These are phyloP conservation scores for Mergus octosetaceus DNA, from an alignment of 2,797 vertebrate genomes.

Conservation along the genomic window DNA sequence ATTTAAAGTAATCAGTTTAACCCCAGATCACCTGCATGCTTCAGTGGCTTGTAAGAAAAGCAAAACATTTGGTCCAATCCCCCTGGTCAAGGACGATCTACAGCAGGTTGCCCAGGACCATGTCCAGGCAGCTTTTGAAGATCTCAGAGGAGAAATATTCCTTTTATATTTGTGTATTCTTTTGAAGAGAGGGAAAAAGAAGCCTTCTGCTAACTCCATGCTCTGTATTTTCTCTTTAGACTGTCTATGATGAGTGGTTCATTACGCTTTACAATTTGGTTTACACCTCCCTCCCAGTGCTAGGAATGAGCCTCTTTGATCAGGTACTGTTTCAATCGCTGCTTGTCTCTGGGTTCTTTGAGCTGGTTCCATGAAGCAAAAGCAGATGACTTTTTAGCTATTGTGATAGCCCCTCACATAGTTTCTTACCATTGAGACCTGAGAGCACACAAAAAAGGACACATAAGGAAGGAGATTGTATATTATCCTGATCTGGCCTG, in stretches of 20 bases:
- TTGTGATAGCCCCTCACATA: background rate
- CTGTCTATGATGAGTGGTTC: conserved; percentile 94
- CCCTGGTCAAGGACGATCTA: background rate
- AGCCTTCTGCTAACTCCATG: background rate
- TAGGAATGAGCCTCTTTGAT: conserved; percentile 93
- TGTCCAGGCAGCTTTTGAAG: background rate
- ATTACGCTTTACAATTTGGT: conserved; percentile 92
- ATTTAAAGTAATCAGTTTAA: background rate
- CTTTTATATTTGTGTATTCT: background rate
- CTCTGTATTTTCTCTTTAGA: conserved; percentile 74
- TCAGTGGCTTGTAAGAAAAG: background rate
- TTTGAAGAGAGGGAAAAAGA: background rate
- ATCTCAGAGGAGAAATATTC: background rate
- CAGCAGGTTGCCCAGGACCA: background rate
- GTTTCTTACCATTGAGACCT: background rate
- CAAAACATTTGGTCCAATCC: background rate
- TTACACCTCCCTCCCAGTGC: conserved; percentile 91
- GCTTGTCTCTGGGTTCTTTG: background rate
- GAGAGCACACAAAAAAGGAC: background rate
- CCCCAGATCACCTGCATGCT: background rate
- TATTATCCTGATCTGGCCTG: background rate
- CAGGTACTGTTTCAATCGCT: conserved; percentile 82
- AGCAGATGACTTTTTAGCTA: background rate
- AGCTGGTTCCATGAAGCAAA: background rate
- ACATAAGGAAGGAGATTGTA: background rate